A percentile compares a stretch with the other conserved stretches of the same genome.
Evolutionary conservation across 2,797 vertebrate species (phyloP).

Genomic region (Bradypus variegatus): DNA sequence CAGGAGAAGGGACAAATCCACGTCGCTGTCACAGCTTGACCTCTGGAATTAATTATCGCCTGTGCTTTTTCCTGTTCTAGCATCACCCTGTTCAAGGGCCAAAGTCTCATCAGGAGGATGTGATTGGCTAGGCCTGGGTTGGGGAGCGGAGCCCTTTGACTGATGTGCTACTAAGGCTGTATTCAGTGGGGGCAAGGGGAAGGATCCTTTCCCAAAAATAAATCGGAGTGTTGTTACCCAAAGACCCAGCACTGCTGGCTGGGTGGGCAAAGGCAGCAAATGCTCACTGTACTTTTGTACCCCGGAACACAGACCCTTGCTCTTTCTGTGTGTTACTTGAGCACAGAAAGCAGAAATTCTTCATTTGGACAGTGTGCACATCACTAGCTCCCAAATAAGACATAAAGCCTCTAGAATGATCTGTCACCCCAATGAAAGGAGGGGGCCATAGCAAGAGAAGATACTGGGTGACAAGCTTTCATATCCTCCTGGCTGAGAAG

Average conservation of each 20-base stretch:
- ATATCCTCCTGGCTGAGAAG: neutral
- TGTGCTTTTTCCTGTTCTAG: neutral
- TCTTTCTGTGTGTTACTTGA: neutral
- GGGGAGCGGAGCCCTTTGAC: neutral
- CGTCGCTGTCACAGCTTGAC: rapidly evolving
- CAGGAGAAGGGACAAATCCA: rapidly evolving
- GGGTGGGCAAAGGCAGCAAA: neutral
- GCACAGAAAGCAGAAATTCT: neutral
- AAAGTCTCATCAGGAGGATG: neutral
- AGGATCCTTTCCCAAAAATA: neutral
- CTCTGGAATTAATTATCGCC: neutral
- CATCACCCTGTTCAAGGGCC: neutral
- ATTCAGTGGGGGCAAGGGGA: neutral
- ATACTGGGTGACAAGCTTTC: neutral
- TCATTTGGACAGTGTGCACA: neutral
- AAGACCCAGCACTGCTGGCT: neutral
- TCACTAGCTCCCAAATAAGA: neutral
- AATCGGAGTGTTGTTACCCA: neutral
- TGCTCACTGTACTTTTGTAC: neutral
- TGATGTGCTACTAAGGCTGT: neutral
- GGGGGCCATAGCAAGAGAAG: rapidly evolving
- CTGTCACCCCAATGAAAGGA: neutral
- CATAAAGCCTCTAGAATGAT: rapidly evolving
- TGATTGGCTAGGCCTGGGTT: neutral
- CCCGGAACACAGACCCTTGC: neutral